Conservation (phyloP, 2,113 vertebrate species). For the Melanocharis versteri region DNA sequence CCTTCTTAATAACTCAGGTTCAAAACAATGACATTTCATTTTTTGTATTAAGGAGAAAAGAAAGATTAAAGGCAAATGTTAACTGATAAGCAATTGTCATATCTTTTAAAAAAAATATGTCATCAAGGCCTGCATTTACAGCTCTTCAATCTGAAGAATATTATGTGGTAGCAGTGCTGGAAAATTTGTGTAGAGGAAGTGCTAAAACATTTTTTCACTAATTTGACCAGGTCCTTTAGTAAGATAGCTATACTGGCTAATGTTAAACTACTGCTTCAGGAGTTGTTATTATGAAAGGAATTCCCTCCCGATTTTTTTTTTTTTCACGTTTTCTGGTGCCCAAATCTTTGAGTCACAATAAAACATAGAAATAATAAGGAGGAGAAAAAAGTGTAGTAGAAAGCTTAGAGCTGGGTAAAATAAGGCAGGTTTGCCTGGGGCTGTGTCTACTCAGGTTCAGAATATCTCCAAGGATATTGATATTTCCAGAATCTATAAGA, state of each 20-base stretch:
- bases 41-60: background rate
- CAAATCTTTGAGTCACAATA: background rate
- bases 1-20: background rate
- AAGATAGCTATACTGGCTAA: background rate
- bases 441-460: background rate
- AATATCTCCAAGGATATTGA: background rate
- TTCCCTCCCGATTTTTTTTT: background rate
- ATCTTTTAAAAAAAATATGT: background rate
- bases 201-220: background rate
- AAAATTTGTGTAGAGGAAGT: background rate
- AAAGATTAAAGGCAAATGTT: background rate
- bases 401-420: background rate
- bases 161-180: background rate
- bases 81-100: background rate
- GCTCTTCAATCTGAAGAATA: background rate
- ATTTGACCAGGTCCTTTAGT: background rate
- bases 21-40: background rate
- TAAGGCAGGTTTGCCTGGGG: background rate
- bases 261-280: background rate
- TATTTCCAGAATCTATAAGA: background rate
- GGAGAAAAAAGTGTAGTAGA: background rate
- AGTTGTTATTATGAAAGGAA: background rate
- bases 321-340: background rate
- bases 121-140: background rate
- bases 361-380: background rate